Base-by-base conservation (phyloP, 1,140 invertebrate genomes). In the Elymnias hypermnestra region DNA sequence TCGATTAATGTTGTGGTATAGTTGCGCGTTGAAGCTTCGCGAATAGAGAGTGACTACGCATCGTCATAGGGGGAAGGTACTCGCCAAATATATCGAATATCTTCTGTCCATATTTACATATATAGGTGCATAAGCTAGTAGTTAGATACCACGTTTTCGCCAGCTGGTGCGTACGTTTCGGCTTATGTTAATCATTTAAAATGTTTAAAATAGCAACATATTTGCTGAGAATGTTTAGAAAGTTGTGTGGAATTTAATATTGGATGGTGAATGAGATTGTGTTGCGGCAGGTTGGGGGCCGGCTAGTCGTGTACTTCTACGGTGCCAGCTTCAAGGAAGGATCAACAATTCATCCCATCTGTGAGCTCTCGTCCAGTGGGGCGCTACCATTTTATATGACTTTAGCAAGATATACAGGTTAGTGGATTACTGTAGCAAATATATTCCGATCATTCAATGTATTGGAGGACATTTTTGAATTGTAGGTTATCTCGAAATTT, bases 311-410 rank as follows among this genome's bases (percentile, higher is more conserved):
- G 63, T 68, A 65, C 62, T 73, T 64, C 62, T 57, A 64, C 75
- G 72, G 64, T 74, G 72, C 69, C 69, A 72, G 74, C 76, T 75
- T 67, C 62, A 51, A 59, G 47, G 71, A 73, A 78, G 79, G 74
- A 81, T 75, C 72, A 67, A 73, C 69, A 73, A 81, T 86, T 86
- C 71, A 83, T 86, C 84, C 78, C 72, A 71, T 77, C 76, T 69
- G 74, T 63, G 74, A 75, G 79, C 73, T 85, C 76, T 81, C 92
- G 92, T 93, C 92, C 91, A 91, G 87, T 87, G 89, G 92, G 92
- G 92, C 92, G 92, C 89, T 91, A 93, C 89, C 90, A 89, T 91
- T 91, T 93, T 93, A 93, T 93, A 92, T 93, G 92, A 92, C 91
- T 93, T 92, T 92, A 92, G 89, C 89, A 91, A 91, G 88, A 89